Percentiles rank a stretch among this genome's conserved stretches.
phyloP scores from a whole-genome alignment of 2,797 vertebrate genomes.

The Phylloscopus collybita region DNA sequence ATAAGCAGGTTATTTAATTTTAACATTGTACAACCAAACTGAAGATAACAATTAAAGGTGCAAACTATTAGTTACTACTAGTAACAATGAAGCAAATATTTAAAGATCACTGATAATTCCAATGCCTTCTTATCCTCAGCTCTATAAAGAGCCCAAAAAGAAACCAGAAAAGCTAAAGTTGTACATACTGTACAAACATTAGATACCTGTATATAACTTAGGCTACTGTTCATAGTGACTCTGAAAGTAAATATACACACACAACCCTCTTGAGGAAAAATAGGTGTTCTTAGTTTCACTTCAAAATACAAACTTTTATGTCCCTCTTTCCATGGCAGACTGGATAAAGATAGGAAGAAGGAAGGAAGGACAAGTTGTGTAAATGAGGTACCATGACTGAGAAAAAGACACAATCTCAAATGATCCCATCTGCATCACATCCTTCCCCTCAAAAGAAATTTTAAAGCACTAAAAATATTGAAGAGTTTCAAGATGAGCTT shows the following conservation, averaged over 20 bases:
- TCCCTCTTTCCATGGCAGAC: neutral
- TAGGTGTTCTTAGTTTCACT: neutral
- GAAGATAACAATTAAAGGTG: neutral
- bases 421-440: neutral
- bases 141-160: neutral
- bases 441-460: neutral
- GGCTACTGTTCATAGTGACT: fast-evolving
- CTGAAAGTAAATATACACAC: neutral
- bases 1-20: neutral
- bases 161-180: neutral
- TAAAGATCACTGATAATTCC: neutral
- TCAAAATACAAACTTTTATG: neutral
- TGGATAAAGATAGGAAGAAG: neutral
- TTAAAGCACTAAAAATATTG: neutral
- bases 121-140: neutral
- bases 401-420: neutral
- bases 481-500: neutral
- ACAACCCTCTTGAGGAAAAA: neutral
- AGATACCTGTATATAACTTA: neutral
- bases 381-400: neutral
- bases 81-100: neutral
- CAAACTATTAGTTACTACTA: neutral
- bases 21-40: neutral
- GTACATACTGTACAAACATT: neutral
- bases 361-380: neutral